A percentile compares a stretch with the other conserved stretches of the same genome.
Evolutionary conservation across 1,140 invertebrate genomes (phyloP).

Genomic region (Adelges cooleyi): DNA sequence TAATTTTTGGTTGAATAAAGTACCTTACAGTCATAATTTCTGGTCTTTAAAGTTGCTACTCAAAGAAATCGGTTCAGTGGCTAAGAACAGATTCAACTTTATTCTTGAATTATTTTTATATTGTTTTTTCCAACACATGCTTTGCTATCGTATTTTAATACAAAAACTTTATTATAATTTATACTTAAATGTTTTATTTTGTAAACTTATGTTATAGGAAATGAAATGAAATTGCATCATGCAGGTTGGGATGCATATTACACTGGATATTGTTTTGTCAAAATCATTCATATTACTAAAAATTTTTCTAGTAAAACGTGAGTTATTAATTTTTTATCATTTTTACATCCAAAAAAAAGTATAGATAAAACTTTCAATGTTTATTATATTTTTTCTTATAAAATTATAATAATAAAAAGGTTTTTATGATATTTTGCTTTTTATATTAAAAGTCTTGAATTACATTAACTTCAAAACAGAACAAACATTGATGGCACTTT

Average conservation of each 20-base stretch:
- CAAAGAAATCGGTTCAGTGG: no score
- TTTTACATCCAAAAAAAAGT: not conserved
- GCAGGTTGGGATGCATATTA: conserved; percentile 23
- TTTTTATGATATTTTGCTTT: not conserved
- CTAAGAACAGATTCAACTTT: no score
- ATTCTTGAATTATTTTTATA: no score
- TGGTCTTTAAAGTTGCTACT: no score
- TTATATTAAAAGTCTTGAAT: no score
- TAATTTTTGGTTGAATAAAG: no score
- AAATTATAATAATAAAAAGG: not conserved
- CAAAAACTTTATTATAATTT: not conserved
- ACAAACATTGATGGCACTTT: no score
- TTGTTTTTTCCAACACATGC: no score
- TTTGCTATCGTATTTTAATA: not conserved
- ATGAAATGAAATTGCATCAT: conserved; percentile 3
- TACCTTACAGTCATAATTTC: no score
- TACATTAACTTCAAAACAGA: no score
- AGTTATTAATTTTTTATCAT: not conserved
- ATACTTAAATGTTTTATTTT: not conserved
- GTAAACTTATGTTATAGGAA: not conserved
- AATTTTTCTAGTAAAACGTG: not conserved
- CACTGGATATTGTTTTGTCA: conserved; percentile 17
- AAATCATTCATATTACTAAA: conserved; percentile 16
- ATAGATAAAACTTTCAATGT: not conserved
- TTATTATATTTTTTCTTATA: not conserved